Evolutionary conservation across 53 echinoderm and acorn worm species (phyloP), one percentile per base, ranked within the genome.

Genomic region (Astropecten irregularis): DNA sequence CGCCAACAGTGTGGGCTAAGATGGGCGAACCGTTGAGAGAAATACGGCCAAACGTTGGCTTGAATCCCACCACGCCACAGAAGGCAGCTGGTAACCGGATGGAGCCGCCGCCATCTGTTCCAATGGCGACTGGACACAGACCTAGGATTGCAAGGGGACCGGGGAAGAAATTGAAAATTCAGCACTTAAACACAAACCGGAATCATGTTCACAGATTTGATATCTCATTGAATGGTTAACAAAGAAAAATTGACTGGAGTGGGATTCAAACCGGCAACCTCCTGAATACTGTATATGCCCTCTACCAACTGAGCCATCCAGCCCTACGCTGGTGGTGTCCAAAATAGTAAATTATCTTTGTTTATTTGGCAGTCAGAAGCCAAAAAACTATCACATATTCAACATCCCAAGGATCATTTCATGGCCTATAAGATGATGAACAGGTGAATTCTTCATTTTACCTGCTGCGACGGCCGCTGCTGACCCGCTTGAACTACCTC

Each of bases 21-120:
- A 61, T 55, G 2, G 84, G 82, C 22, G 71, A 48, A 1, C 96
- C 96, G 4, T 58, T 9, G 0, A 72, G 72, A 3, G 94, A 68
- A 10, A 94, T 57, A 6, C 96, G 84, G 25, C 93, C 94, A 82
- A 88, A 89, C 0, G 96, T 96, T 20, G 91, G 91, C 61, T 96
- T 96, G 29, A 96, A 72, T 9, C 96, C 96, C 16, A 96, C 96
- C 18, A 86, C 67, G 28, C 96, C 96, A 64, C 96, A 96, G 6
- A 91, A 56, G 4, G 92, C 27, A 20, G 93, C 50, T 7, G 96
- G 96, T 36, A 96, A 77, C 14, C 96, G 88, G 16, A 96, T 42
- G 0, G 96, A 96, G 33, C 96, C 96, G 40, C 96, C 96, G 1
- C 91, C 96, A 70, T 96, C 96, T 1, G 89, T 93, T 25, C 96